phyloP scores from a whole-genome alignment of 2,888 invertebrate species.

The Nomada goodeniana region DNA sequence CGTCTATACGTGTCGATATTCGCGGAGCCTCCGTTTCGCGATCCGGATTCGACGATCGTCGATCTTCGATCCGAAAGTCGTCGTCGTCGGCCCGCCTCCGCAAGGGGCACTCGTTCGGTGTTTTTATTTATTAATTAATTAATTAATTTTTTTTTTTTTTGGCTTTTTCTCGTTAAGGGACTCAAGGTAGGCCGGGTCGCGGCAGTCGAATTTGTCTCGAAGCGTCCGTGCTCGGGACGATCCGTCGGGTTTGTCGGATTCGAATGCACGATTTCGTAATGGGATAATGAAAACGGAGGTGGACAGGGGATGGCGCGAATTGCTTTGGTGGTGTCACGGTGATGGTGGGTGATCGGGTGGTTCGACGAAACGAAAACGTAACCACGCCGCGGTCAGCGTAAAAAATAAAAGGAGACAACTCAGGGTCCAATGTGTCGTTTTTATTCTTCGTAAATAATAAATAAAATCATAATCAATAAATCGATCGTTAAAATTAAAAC shows the following conservation, averaged over 20 bases:
- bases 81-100: slow-evolving; percentile 9
- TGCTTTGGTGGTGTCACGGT: slow-evolving; percentile 3
- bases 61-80: slow-evolving; percentile 3
- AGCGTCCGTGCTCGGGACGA: slow-evolving; percentile 40
- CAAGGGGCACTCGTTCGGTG: slow-evolving; percentile 26
- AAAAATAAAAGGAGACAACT: slow-evolving; percentile 50
- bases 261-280: slow-evolving; percentile 1
- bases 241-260: slow-evolving; percentile 33
- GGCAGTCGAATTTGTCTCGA: slow-evolving; percentile 61
- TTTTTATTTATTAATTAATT: neutral
- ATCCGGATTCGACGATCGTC: slow-evolving; percentile 27
- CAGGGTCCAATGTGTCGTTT: slow-evolving; percentile 73
- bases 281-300: neutral
- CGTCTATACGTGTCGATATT: neutral
- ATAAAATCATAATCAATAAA: slow-evolving; percentile 83
- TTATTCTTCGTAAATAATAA: slow-evolving; percentile 80
- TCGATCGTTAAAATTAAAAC: slow-evolving; percentile 81
- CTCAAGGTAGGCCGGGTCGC: slow-evolving; percentile 71
- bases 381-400: neutral
- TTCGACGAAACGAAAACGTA: slow-evolving; percentile 19
- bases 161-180: neutral
- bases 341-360: neutral
- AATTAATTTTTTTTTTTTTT: neutral
- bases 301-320: slow-evolving; percentile 25
- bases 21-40: slow-evolving; percentile 1